Percentiles rank a stretch among this genome's conserved stretches.
phyloP scores from a whole-genome alignment of 2,797 vertebrate genomes.

The Lepidocolaptes lacrymiger region DNA sequence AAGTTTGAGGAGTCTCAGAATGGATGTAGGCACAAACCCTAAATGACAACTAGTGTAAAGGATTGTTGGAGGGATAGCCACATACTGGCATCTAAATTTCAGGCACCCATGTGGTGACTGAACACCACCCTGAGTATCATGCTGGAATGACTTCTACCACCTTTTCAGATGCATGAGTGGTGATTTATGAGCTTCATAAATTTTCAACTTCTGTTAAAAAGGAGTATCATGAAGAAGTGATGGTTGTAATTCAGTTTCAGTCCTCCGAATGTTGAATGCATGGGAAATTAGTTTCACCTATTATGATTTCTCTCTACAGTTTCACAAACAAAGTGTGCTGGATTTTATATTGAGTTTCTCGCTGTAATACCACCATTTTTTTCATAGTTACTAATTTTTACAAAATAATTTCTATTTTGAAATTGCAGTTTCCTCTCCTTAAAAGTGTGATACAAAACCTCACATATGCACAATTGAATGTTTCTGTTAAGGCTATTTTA shows the following conservation, averaged over 20 bases:
- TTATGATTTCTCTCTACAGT: not conserved
- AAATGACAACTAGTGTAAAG: not conserved
- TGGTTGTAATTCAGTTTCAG: not conserved
- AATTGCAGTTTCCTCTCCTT: not conserved
- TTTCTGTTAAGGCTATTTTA: not conserved
- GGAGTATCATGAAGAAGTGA: not conserved
- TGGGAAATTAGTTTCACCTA: not conserved
- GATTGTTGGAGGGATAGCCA: not conserved
- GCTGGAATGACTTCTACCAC: not conserved
- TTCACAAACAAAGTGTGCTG: not conserved
- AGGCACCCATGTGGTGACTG: not conserved
- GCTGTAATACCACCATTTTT: not conserved
- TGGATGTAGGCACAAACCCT: not conserved
- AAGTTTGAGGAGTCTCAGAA: not conserved
- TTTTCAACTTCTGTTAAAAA: not conserved
- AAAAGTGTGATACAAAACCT: not conserved
- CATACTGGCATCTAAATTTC: not conserved
- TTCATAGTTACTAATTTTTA: not conserved
- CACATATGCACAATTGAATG: not conserved
- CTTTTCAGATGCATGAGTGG: not conserved
- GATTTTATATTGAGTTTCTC: not conserved
- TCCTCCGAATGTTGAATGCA: not conserved
- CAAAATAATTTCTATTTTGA: not conserved
- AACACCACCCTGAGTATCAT: not conserved
- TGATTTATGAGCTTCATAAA: not conserved